Conservation (phyloP, 2,888 invertebrate species). For the Bimastos eiseni region DNA sequence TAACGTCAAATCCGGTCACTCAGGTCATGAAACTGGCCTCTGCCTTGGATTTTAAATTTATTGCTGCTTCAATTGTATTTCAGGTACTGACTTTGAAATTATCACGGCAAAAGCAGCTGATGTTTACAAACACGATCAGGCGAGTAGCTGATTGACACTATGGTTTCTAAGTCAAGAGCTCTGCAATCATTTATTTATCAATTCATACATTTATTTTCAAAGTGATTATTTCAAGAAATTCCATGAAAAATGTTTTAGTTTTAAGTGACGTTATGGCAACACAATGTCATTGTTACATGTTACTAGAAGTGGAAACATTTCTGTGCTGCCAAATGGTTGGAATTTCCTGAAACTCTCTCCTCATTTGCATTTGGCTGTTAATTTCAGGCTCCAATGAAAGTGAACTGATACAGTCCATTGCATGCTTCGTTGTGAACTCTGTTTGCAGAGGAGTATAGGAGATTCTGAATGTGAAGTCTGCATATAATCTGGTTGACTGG, state of each 20-base stretch:
- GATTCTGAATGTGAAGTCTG: background rate
- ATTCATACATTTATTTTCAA: background rate
- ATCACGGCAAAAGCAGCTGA: slow-evolving; percentile 50
- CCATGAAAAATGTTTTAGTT: background rate
- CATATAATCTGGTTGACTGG: background rate
- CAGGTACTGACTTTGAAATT: slow-evolving; percentile 54
- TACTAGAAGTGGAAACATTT: background rate
- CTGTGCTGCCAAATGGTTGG: background rate
- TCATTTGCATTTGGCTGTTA: background rate
- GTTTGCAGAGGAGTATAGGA: background rate
- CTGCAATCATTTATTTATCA: background rate
- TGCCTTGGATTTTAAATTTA: background rate
- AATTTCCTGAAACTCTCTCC: background rate
- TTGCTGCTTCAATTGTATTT: slow-evolving; percentile 26
- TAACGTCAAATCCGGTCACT: too few relatives aligned
- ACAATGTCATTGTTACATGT: background rate
- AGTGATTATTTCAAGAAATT: background rate
- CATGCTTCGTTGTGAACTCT: background rate
- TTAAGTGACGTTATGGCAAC: background rate
- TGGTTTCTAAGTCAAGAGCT: background rate
- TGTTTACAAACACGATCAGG: slow-evolving; percentile 42
- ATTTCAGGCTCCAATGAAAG: background rate
- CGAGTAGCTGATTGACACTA: background rate
- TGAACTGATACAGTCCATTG: background rate
- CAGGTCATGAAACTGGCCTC: background rate